A percentile compares a stretch with the other conserved stretches of the same genome.
Conservation (phyloP, 1,140 invertebrate genomes). For the Carposina sasakii region DNA sequence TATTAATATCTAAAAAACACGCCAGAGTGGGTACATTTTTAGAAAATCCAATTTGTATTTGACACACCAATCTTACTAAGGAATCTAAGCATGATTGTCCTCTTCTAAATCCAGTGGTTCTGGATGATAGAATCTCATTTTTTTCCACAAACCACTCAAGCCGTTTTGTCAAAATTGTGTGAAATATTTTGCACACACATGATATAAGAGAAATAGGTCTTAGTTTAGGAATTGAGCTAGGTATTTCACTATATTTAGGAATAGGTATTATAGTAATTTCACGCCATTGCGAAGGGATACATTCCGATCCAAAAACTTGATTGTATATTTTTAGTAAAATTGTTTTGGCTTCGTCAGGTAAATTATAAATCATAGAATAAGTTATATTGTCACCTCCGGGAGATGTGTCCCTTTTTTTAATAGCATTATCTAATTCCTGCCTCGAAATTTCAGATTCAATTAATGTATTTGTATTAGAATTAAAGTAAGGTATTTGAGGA, state of each 20-base stretch:
- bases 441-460: not conserved
- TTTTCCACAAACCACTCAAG: conserved; percentile 6
- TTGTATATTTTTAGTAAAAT: not conserved
- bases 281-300: not conserved
- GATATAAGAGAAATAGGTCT: conserved; percentile 3
- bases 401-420: conserved; percentile 4
- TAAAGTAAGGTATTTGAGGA: not conserved
- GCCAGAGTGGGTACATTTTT: conserved; percentile 1
- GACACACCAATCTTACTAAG: not conserved
- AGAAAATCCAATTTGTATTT: conserved; percentile 1
- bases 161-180: not conserved
- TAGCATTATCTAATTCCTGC: not conserved
- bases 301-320: not conserved
- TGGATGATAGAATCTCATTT: not conserved
- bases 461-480: not conserved
- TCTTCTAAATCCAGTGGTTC: conserved; percentile 1
- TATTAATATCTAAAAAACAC: conserved; percentile 8
- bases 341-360: not conserved
- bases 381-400: conserved; percentile 4
- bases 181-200: conserved; percentile 1
- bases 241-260: not conserved
- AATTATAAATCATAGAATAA: conserved; percentile 7
- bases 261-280: not conserved
- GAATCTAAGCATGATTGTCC: conserved; percentile 1
- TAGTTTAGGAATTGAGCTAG: not conserved